phyloP scores from a whole-genome alignment of 2,888 invertebrate species.

The Psylliodes chrysocephalus region DNA sequence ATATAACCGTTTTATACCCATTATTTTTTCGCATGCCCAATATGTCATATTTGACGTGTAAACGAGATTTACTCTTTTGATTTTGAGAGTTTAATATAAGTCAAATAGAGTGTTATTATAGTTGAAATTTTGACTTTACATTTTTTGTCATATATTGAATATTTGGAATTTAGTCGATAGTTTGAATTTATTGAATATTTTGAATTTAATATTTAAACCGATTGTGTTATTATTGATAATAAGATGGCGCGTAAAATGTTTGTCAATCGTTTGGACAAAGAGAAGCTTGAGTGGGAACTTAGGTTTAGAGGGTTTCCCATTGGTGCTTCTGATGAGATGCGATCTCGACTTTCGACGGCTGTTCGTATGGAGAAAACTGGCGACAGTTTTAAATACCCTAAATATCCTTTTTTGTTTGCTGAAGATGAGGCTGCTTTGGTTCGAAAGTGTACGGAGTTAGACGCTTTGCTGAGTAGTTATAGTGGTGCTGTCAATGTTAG shows the following conservation, averaged over 20 bases:
- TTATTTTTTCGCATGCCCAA: too few species aligned
- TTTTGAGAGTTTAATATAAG: too few species aligned
- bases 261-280: slow-evolving; percentile 13
- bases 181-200: too few species aligned
- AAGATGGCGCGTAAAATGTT: slow-evolving; percentile 2
- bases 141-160: too few species aligned
- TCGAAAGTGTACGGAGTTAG: neutral
- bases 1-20: too few species aligned
- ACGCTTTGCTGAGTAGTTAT: neutral
- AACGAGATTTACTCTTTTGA: too few species aligned
- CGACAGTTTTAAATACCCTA: slow-evolving; percentile 15
- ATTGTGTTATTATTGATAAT: too few species aligned
- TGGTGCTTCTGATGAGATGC: slow-evolving; percentile 21
- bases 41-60: too few species aligned
- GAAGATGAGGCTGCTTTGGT: slow-evolving; percentile 1
- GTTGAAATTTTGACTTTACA: too few species aligned
- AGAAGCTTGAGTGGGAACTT: slow-evolving; percentile 9
- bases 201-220: too few species aligned
- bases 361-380: slow-evolving; percentile 15
- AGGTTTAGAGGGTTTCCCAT: neutral
- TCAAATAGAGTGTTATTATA: too few species aligned
- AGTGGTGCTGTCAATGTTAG: neutral
- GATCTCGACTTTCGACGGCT: neutral
- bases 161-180: too few species aligned
- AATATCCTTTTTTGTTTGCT: slow-evolving; percentile 2